Evolutionary conservation across 92 coral and sea anemone genomes (phyloP).

Genomic region (Metridium senile): DNA sequence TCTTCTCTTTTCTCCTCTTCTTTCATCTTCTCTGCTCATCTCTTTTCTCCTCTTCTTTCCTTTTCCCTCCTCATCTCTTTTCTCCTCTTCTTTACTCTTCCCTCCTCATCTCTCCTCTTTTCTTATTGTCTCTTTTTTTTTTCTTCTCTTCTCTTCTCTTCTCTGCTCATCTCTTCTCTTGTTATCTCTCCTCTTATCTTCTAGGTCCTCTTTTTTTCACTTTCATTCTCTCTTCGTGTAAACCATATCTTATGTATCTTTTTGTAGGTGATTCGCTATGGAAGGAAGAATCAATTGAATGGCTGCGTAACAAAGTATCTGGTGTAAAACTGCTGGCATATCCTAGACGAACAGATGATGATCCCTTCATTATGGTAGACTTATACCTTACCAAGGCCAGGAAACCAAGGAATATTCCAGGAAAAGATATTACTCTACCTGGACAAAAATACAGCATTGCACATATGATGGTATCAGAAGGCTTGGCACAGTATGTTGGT

Average conservation of each 20-base stretch:
- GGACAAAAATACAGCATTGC: constrained; percentile 68
- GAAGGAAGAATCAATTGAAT: constrained; percentile 62
- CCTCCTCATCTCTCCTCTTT: no score
- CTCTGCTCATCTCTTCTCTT: no score
- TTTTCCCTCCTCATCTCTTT: no score
- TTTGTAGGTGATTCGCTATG: constrained; percentile 65
- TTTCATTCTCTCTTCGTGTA: no score
- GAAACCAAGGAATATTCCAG: constrained; percentile 16
- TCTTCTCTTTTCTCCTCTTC: neutral
- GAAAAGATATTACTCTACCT: constrained; percentile 39
- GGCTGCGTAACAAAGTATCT: constrained; percentile 70
- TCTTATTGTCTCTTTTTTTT: no score
- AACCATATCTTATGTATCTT: no score
- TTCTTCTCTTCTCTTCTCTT: no score
- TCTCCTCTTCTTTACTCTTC: no score
- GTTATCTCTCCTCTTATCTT: no score
- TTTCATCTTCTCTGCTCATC: neutral
- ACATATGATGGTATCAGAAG: constrained; percentile 63
- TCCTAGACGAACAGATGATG: constrained; percentile 54
- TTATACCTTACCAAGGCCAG: constrained; percentile 35
- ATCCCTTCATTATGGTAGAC: constrained; percentile 63
- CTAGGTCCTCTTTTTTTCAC: no score
- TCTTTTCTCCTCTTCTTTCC: no score
- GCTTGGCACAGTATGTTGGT: constrained; percentile 59
- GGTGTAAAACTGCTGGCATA: constrained; percentile 76